Percentiles rank a stretch among this genome's conserved stretches.
These are phyloP conservation scores for Drosophila equinoxialis DNA, from an alignment of 1,140 invertebrate genomes.

Conservation along the genomic window DNA sequence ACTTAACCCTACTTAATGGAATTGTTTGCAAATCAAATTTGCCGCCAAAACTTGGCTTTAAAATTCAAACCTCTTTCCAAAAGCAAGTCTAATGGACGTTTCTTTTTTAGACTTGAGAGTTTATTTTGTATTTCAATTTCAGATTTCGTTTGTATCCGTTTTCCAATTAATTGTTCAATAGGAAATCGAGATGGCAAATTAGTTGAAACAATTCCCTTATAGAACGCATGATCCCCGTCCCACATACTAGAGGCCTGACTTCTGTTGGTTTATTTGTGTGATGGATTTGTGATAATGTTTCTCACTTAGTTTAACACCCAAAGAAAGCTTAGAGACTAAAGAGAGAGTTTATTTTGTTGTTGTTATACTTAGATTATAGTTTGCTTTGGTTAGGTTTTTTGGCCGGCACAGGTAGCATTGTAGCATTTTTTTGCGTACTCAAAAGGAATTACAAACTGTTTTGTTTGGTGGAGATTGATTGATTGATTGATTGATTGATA, in stretches of 20 bases:
- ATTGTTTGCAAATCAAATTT: background rate
- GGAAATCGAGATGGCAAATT: background rate
- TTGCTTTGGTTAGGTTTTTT: slow-evolving; percentile 60
- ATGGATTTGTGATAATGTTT: slow-evolving; percentile 1
- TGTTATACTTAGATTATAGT: slow-evolving; percentile 74
- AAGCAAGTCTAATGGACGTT: too few relatives aligned
- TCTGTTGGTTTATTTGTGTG: background rate
- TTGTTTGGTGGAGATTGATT: slow-evolving; percentile 29
- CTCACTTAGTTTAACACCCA: background rate
- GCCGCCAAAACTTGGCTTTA: too few relatives aligned
- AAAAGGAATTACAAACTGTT: slow-evolving; percentile 66
- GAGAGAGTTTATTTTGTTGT: background rate
- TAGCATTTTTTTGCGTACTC: slow-evolving; percentile 76
- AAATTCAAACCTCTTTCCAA: background rate
- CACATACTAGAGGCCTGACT: background rate
- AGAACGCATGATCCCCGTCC: background rate
- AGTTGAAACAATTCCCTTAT: background rate
- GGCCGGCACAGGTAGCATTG: slow-evolving; percentile 72
- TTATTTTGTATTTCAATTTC: too few relatives aligned
- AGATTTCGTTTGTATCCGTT: too few relatives aligned
- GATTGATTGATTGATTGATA: slow-evolving; percentile 24
- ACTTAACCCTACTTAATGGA: slow-evolving; percentile 3
- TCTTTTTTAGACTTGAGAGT: too few relatives aligned
- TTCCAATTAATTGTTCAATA: too few relatives aligned
- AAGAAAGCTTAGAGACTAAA: background rate